phyloP scores from a whole-genome alignment of 2,888 invertebrate species.

The Epinotia ramella region DNA sequence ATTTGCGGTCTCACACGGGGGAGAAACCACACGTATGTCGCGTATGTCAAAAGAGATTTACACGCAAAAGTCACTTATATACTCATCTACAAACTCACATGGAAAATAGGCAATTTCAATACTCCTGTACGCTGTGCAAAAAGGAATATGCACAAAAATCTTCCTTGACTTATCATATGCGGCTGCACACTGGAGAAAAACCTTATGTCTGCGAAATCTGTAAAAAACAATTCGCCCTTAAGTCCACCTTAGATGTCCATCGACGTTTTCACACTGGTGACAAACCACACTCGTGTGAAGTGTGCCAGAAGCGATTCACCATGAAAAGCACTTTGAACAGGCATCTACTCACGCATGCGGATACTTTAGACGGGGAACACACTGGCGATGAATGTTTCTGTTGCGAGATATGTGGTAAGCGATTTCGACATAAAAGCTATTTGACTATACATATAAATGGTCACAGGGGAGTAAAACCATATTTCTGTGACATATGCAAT shows the following conservation, averaged over 20 bases:
- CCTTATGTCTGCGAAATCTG: conserved; percentile 15
- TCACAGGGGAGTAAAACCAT: conserved; percentile 21
- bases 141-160: conserved; percentile 23
- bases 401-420: conserved; percentile 27
- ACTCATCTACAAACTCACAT: conserved; percentile 20
- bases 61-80: conserved; percentile 16
- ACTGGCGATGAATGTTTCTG: conserved; percentile 22
- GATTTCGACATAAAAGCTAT: conserved; percentile 22
- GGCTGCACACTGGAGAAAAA: conserved; percentile 18
- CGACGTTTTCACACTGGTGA: conserved; percentile 20
- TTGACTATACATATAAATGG: conserved; percentile 19
- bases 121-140: conserved; percentile 10
- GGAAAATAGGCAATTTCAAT: conserved; percentile 19
- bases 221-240: conserved; percentile 19
- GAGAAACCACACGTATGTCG: conserved; percentile 17
- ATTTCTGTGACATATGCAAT: conserved; percentile 21
- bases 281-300: conserved; percentile 23
- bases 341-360: neutral
- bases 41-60: conserved; percentile 12
- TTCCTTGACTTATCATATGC: conserved; percentile 15
- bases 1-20: conserved; percentile 3
- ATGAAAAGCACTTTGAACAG: conserved; percentile 17
- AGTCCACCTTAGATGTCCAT: conserved; percentile 10
- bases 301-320: conserved; percentile 8
- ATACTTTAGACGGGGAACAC: conserved; percentile 2